These are phyloP conservation scores for Ammospiza caudacuta DNA, from an alignment of 2,113 vertebrate species.

Conservation along the genomic window DNA sequence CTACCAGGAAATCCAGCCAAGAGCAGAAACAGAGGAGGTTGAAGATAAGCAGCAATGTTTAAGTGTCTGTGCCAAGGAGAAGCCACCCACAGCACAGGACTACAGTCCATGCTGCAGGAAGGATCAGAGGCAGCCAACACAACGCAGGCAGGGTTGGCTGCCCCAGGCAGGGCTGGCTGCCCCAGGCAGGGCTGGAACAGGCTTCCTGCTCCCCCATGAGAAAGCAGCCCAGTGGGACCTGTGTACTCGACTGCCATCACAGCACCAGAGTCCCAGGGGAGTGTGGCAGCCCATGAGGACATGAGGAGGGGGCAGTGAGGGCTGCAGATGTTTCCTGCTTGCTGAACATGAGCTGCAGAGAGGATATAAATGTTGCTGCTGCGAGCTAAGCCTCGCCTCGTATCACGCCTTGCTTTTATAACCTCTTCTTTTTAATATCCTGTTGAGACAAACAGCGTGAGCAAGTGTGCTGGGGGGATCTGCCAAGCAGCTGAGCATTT, in stretches of 20 bases:
- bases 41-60: neutral
- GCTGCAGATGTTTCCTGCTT: neutral
- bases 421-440: constrained; percentile 61
- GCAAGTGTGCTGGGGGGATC: neutral
- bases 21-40: neutral
- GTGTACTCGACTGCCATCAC: too few relatives aligned
- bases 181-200: neutral
- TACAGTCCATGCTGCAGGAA: neutral
- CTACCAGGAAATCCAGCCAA: neutral
- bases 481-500: neutral
- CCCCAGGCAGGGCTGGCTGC: neutral
- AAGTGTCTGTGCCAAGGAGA: accelerated
- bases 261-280: neutral
- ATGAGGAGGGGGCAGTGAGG: neutral
- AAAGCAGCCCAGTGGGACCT: neutral
- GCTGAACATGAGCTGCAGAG: neutral
- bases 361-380: constrained; percentile 11
- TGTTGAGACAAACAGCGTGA: constrained; percentile 38
- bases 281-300: neutral
- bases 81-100: neutral
- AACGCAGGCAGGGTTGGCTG: neutral
- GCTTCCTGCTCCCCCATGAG: neutral
- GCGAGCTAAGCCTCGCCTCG: neutral
- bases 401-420: neutral
- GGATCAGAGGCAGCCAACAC: neutral